phyloP scores from a whole-genome alignment of 2,888 invertebrate genomes.

The Chrysopilus asiliformis region DNA sequence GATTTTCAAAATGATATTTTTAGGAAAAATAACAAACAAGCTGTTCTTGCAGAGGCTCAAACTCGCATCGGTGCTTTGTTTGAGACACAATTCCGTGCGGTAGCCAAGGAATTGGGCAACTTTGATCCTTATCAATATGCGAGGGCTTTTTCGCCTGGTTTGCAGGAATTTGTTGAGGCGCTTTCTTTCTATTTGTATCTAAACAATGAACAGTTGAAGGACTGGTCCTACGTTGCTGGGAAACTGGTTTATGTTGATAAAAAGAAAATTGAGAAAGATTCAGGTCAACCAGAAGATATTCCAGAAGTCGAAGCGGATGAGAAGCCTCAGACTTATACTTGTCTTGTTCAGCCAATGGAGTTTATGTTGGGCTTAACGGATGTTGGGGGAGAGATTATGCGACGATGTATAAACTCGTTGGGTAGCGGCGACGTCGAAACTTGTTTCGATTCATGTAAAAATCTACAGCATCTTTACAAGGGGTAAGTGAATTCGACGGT shows the following conservation, averaged over 20 bases:
- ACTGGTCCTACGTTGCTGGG: conserved; percentile 44
- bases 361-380: conserved; percentile 71
- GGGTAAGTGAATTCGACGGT: conserved; percentile 19
- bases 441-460: conserved; percentile 56
- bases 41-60: conserved; percentile 48
- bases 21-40: conserved; percentile 42
- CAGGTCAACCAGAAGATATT: conserved; percentile 4
- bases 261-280: conserved; percentile 3
- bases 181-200: conserved; percentile 62
- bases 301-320: background rate
- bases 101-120: conserved; percentile 59
- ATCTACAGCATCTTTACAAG: conserved; percentile 43
- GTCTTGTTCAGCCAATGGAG: conserved; percentile 38
- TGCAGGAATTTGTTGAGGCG: conserved; percentile 78
- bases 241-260: conserved; percentile 37
- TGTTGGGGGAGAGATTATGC: conserved; percentile 82
- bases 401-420: conserved; percentile 71
- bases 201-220: conserved; percentile 42
- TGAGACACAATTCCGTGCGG: conserved; percentile 41
- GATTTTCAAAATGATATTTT: no score
- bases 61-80: conserved; percentile 49
- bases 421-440: conserved; percentile 59
- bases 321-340: conserved; percentile 14
- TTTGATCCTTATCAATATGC: conserved; percentile 57
- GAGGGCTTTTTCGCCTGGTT: conserved; percentile 49